Conservation (phyloP, 2,888 invertebrate genomes). For the Callosobruchus maculatus region DNA sequence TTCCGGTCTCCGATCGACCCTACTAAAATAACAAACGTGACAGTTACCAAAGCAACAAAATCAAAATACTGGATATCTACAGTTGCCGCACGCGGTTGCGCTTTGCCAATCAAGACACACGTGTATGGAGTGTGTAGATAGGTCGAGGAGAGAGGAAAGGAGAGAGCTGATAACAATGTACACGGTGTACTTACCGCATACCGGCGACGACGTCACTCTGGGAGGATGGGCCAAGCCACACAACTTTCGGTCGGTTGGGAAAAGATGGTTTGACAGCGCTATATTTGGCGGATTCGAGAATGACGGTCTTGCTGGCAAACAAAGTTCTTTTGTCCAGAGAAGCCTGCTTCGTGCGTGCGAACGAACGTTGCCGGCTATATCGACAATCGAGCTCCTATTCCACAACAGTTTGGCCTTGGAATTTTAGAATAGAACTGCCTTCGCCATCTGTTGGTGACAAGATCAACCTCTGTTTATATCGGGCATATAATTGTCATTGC, state of each 20-base stretch:
- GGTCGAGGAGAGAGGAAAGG: neutral
- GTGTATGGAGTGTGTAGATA: neutral
- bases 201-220: neutral
- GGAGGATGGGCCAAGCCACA: neutral
- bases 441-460: neutral
- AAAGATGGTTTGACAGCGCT: neutral
- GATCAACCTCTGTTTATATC: neutral
- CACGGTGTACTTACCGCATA: neutral
- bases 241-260: too few relatives aligned
- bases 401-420: neutral
- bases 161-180: neutral
- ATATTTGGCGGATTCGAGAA: neutral
- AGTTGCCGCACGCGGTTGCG: neutral
- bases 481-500: too few relatives aligned
- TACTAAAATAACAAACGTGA: too few relatives aligned
- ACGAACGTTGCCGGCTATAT: neutral
- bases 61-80: neutral
- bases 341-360: neutral
- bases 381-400: neutral
- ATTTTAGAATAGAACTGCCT: neutral
- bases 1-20: neutral
- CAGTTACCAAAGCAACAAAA: neutral
- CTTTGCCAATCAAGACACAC: neutral
- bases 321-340: neutral
- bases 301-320: neutral